Base-by-base conservation (phyloP, 2,888 invertebrate species). In the Anorthoa munda region DNA sequence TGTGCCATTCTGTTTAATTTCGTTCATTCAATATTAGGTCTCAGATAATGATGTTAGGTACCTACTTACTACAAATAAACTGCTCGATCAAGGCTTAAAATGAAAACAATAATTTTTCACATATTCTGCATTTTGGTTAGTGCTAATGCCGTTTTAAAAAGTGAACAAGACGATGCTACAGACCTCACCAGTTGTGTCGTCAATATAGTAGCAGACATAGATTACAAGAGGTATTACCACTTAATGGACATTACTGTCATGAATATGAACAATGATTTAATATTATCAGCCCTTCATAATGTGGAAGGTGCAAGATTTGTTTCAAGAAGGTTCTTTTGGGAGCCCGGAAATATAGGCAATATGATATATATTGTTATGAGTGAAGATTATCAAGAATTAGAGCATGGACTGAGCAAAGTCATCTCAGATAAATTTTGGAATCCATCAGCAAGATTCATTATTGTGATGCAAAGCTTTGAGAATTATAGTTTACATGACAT, bases 391-490 rank as follows among this genome's bases (percentile, higher is more conserved):
- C 39, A 79, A 26, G 88, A 89, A 55, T 80, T 92, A 15, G 46
- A 72, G 65, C 55, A 55, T 5, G 88, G 84, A 0, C 68, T 92
- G 13, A 61, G 77, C 11, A 50, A 73, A 39, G 68, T 84, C 4
- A 83, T 73, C 71, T 66, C 76, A 17, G 90, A 90, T 63, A 65
- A 12, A n/a, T 88, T 85, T 56, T 93, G 91, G 90, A 90, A 89
- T 68, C 89, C 91, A n/a, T 59, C 55, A 56, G 88, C 88, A n/a
- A 86, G 75, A 58, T 91, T 92, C 66, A 84, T 93, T 50, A 87
- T 92, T 31, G 68, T 88, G 2, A 46, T 91, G 9, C 66, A 88
- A 50, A 63, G 82, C 51, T 48, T 87, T n/a, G 31, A 50, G n/a
- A 58, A 77, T 23, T 23, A 79, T 63, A 59, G 79, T 31, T 61